A percentile compares a stretch with the other conserved stretches of the same genome.
Evolutionary conservation across 2,113 vertebrate genomes (phyloP).

Genomic region (Blennius ocellaris): DNA sequence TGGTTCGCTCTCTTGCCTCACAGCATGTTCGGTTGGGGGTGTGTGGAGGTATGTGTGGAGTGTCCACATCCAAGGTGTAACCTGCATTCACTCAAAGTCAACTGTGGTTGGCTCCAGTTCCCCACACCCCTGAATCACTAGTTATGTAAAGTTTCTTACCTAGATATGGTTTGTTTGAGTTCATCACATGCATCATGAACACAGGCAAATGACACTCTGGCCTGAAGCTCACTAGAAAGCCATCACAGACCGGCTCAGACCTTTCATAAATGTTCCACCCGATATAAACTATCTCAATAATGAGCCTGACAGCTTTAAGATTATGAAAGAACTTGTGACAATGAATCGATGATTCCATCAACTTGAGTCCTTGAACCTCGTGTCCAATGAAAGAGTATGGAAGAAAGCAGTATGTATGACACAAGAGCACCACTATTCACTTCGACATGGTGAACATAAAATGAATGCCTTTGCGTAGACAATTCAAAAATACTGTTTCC

Average conservation of each 20-base stretch:
- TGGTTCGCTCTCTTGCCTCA: too few relatives aligned
- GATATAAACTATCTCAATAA: constrained; percentile 29
- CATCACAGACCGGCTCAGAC: constrained; percentile 2
- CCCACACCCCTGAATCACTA: too few relatives aligned
- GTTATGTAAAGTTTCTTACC: too few relatives aligned
- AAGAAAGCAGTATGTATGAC: constrained; percentile 5
- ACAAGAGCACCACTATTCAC: constrained; percentile 11
- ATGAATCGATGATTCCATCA: background rate
- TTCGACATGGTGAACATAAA: constrained; percentile 13
- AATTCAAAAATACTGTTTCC: constrained; percentile 14
- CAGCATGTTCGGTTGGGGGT: too few relatives aligned
- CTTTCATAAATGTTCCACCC: constrained; percentile 2
- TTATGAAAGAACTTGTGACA: background rate
- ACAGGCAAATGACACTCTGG: background rate
- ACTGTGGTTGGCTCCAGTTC: too few relatives aligned
- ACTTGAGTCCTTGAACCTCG: background rate
- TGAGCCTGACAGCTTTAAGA: constrained; percentile 31
- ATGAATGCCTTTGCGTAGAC: constrained; percentile 12
- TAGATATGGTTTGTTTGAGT: background rate
- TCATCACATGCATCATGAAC: background rate
- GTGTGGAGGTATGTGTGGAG: too few relatives aligned
- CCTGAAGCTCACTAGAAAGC: background rate
- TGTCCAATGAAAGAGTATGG: constrained; percentile 28
- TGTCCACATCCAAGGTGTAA: too few relatives aligned
- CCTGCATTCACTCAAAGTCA: too few relatives aligned